phyloP scores from a whole-genome alignment of 1,140 invertebrate genomes.

The Lordiphosa stackelbergi region DNA sequence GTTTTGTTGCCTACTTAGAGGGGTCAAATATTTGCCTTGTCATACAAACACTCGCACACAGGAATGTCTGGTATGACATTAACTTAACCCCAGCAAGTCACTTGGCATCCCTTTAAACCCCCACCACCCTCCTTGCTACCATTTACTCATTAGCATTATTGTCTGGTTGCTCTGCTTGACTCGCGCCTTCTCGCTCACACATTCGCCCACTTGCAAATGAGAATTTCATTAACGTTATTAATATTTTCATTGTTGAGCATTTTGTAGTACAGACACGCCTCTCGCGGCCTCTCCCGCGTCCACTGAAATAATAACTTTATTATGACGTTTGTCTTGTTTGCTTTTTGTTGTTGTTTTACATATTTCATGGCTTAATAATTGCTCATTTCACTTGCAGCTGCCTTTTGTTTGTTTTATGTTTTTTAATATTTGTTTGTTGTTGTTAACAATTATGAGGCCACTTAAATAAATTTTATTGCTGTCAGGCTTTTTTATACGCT shows the following conservation, averaged over 20 bases:
- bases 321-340: conserved; percentile 43
- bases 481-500: conserved; percentile 33
- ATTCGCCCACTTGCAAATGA: conserved; percentile 39
- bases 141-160: conserved; percentile 56
- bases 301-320: conserved; percentile 53
- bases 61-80: conserved; percentile 24
- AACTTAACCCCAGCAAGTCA: conserved; percentile 36
- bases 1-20: too few species aligned
- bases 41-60: conserved; percentile 1
- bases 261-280: conserved; percentile 18
- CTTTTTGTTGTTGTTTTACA: conserved; percentile 39
- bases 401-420: conserved; percentile 48
- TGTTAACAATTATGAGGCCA: conserved; percentile 67
- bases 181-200: conserved; percentile 7
- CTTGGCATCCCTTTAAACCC: neutral
- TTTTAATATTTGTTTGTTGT: conserved; percentile 36
- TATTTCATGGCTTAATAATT: conserved; percentile 69
- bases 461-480: conserved; percentile 69
- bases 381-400: conserved; percentile 63
- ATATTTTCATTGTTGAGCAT: conserved; percentile 62
- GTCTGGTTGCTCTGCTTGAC: conserved; percentile 28
- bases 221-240: conserved; percentile 68
- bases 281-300: conserved; percentile 3
- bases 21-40: neutral
- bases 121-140: conserved; percentile 4